phyloP scores from a whole-genome alignment of 2,797 vertebrate genomes.

The Pipistrellus pygmaeus region DNA sequence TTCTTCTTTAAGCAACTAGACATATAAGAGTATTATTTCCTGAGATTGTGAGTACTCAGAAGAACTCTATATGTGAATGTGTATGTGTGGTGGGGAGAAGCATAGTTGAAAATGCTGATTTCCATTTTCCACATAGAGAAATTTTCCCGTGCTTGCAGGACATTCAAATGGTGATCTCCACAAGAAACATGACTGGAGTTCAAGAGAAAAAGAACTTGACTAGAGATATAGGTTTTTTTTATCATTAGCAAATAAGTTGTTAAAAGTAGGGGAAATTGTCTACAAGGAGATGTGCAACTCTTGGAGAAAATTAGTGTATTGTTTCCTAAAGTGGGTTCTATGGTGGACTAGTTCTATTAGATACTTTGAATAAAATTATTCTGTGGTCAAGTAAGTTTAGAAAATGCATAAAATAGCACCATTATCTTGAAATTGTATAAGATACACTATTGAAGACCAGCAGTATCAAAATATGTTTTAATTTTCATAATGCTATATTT shows the following conservation, averaged over 20 bases:
- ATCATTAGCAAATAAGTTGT: background rate
- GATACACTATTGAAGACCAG: background rate
- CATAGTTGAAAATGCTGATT: background rate
- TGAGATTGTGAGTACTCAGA: background rate
- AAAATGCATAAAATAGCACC: background rate
- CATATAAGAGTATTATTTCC: background rate
- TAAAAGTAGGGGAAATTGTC: background rate
- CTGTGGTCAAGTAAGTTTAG: constrained; percentile 29
- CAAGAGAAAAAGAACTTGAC: background rate
- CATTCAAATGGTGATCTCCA: background rate
- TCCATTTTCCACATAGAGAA: background rate
- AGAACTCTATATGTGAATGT: background rate
- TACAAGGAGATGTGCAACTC: background rate
- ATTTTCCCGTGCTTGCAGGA: background rate
- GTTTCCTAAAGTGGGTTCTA: background rate
- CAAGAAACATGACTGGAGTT: background rate
- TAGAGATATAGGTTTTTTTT: background rate
- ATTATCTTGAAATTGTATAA: constrained; percentile 24
- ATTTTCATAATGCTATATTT: background rate
- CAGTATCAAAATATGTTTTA: background rate
- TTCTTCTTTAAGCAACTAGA: background rate
- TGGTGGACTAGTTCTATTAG: background rate
- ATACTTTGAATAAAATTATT: constrained; percentile 48
- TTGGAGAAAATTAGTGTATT: constrained; percentile 17
- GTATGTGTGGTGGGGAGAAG: background rate